phyloP scores from a whole-genome alignment of 2,888 invertebrate genomes.

The Chrysotoxum bicinctum region DNA sequence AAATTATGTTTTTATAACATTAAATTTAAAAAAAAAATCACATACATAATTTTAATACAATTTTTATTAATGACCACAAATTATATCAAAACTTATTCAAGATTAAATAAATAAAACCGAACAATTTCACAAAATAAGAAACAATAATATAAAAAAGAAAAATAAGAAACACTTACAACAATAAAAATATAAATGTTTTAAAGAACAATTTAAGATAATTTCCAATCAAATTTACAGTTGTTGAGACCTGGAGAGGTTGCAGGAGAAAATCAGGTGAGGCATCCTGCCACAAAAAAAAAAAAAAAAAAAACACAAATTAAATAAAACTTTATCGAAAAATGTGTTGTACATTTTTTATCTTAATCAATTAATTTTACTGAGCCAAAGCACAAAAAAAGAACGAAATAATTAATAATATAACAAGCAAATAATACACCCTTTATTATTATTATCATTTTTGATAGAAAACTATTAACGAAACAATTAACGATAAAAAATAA shows the following conservation, averaged over 20 bases:
- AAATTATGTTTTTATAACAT: no score
- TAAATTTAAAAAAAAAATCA: no score
- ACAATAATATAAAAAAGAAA: slow-evolving; percentile 5
- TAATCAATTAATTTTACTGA: slow-evolving; percentile 34
- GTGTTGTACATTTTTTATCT: slow-evolving; percentile 21
- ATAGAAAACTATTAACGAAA: slow-evolving; percentile 47
- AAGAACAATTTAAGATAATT: slow-evolving; percentile 74
- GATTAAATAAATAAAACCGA: background rate
- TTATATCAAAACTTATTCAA: background rate
- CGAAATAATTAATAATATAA: slow-evolving; percentile 28
- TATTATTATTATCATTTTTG: background rate
- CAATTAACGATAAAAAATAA: slow-evolving; percentile 15
- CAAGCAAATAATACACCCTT: slow-evolving; percentile 33
- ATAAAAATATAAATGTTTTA: slow-evolving; percentile 16
- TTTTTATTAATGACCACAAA: background rate
- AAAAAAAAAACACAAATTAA: background rate
- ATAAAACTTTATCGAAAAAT: slow-evolving; percentile 28
- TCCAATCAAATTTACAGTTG: slow-evolving; percentile 79
- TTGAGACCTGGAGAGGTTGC: slow-evolving; percentile 91
- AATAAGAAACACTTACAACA: slow-evolving; percentile 11
- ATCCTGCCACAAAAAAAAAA: slow-evolving; percentile 29
- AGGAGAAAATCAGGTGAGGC: slow-evolving; percentile 86
- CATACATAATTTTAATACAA: background rate
- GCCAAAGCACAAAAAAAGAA: slow-evolving; percentile 33
- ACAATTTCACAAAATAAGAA: slow-evolving; percentile 20